These are phyloP conservation scores for Heliornis fulica DNA, from an alignment of 2,113 vertebrate species.

Conservation along the genomic window DNA sequence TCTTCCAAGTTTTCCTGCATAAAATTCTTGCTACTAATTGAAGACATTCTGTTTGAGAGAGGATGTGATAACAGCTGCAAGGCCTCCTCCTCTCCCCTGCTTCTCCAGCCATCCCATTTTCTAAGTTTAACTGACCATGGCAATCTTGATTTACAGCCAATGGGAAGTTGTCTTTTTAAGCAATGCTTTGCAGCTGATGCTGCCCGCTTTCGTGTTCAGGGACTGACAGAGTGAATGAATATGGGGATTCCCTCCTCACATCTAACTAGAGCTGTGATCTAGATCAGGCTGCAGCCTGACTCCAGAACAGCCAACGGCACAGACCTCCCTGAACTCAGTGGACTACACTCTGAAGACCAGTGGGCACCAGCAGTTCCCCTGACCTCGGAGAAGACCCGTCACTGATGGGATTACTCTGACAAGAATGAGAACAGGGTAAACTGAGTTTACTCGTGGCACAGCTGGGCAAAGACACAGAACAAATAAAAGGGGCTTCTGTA, in stretches of 20 bases:
- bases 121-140: not conserved
- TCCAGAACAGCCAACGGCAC: not conserved
- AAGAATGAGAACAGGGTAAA: not conserved
- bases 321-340: not conserved
- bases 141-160: not conserved
- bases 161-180: not conserved
- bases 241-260: not conserved
- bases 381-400: not conserved
- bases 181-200: not conserved
- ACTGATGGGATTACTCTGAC: not conserved
- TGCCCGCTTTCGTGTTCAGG: not conserved
- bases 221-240: not conserved
- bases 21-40: not conserved
- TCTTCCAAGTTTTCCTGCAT: not conserved
- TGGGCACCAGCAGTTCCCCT: not conserved
- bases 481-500: not conserved
- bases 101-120: not conserved
- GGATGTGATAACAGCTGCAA: not conserved
- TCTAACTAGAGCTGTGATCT: not conserved
- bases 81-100: not conserved
- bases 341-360: not conserved
- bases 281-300: not conserved
- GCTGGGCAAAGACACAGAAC: conserved; percentile 11
- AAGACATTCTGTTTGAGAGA: not conserved
- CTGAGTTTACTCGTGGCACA: not conserved